Percentiles rank a stretch among this genome's conserved stretches.
These are phyloP conservation scores for Halichoeres trimaculatus DNA, from an alignment of 2,113 vertebrate genomes.

Conservation along the genomic window DNA sequence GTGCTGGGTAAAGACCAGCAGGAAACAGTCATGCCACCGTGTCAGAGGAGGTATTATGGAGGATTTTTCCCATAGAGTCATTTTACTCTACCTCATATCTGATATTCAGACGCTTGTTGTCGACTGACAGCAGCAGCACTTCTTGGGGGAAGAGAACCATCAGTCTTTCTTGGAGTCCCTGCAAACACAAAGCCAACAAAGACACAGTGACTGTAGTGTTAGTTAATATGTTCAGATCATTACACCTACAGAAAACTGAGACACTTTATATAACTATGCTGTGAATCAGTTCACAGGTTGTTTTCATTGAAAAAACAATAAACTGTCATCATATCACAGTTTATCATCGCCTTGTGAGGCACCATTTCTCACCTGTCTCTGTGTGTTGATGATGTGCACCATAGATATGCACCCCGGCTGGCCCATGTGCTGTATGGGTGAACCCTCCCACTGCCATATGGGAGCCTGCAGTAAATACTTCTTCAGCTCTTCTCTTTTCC, in stretches of 20 bases:
- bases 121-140: constrained; percentile 85
- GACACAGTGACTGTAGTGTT: background rate
- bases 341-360: background rate
- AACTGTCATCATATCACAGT: background rate
- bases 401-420: constrained; percentile 74
- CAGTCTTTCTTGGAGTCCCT: constrained; percentile 81
- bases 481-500: constrained; percentile 82
- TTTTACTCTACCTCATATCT: constrained; percentile 82
- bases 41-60: constrained; percentile 31
- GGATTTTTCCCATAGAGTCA: constrained; percentile 31
- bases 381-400: constrained; percentile 78
- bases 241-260: background rate
- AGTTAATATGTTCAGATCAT: background rate
- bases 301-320: too few relatives aligned
- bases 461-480: constrained; percentile 78
- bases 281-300: too few relatives aligned
- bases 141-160: constrained; percentile 86
- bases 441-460: constrained; percentile 87
- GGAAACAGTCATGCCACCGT: constrained; percentile 1
- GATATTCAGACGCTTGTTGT: constrained; percentile 74
- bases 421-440: constrained; percentile 86
- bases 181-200: constrained; percentile 32
- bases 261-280: background rate
- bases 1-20: constrained; percentile 2
- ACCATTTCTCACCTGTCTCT: constrained; percentile 55